Evolutionary conservation across 2,113 vertebrate species (phyloP), one percentile per base, ranked within the genome.

Genomic region (Mus musculus): DNA sequence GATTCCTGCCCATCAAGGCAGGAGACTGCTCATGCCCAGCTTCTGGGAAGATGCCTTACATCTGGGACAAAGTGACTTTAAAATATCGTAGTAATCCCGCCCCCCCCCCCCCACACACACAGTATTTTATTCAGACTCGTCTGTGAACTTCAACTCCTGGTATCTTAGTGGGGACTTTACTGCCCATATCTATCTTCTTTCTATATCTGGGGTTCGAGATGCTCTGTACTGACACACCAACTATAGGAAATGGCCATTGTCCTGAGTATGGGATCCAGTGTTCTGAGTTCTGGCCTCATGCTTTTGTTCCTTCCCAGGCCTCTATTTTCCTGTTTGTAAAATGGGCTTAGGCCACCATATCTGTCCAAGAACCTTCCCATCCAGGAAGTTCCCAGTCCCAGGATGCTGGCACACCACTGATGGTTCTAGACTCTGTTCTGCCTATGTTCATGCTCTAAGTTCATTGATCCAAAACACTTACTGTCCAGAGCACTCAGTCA

Each of bases 351-450:
- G 49, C 1, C 26, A 28, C 11, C 11, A 4, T 1, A 4, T 28
- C 14, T 36, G 42, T 59, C 16, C 17, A 33, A 33, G n/a, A 20
- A 9, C 2, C 42, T 69, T 78, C 54, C 52, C 17, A 54, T 36
- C 8, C 9, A 1, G 1, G 5, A 1, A 4, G 4, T 3, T 20
- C 14, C 59, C 12, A 26, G 7, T 33, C n/a, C 22, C 81, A 33
- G 13, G 89, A 42, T 8, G 86, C 22, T 22, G 30, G 11, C 0
- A 2, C 17, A 5, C 17, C 28, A 19, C 5, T 10, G 16, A 8
- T 52, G 26, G 24, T 33, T 86, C 30, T 46, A 84, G 22, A 13
- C 49, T 75, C 20, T 59, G 4, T 24, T 14, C 7, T 88, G 1
- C 90, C 20, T 52, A 52, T 28, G 63, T 36, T 90, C 71, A 56